Percentiles rank a stretch among this genome's conserved stretches.
These are phyloP conservation scores for Drosophila sordidula DNA, from an alignment of 2,888 invertebrate genomes.

Conservation along the genomic window DNA sequence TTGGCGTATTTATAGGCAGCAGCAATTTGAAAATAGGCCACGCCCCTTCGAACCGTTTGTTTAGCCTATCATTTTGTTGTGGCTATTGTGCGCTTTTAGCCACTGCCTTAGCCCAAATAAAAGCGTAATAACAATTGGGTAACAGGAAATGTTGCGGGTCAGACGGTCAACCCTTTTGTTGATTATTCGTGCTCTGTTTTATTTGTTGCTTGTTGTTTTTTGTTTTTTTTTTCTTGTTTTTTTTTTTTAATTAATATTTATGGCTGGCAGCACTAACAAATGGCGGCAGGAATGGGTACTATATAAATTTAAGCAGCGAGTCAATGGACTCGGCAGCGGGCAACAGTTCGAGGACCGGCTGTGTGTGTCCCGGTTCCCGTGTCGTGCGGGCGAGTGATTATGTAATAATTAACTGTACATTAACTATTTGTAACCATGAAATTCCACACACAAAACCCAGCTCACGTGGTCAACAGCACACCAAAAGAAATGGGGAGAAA, in stretches of 20 bases:
- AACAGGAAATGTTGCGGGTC: conserved; percentile 49
- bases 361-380: conserved; percentile 21
- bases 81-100: conserved; percentile 3
- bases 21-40: conserved; percentile 38
- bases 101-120: conserved; percentile 25
- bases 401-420: conserved; percentile 81
- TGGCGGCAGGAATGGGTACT: not conserved
- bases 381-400: conserved; percentile 72
- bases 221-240: not conserved
- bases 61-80: conserved; percentile 11
- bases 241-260: conserved; percentile 57
- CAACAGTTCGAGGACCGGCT: conserved; percentile 21
- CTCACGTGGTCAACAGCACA: conserved; percentile 25
- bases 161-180: conserved; percentile 60
- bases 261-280: conserved; percentile 30
- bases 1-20: conserved; percentile 20
- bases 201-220: not conserved
- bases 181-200: conserved; percentile 28
- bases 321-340: conserved; percentile 57
- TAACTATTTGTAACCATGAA: conserved; percentile 81
- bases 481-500: not conserved
- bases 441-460: conserved; percentile 47
- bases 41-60: conserved; percentile 12
- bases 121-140: conserved; percentile 48
- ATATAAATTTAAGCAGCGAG: conserved; percentile 40